phyloP scores from a whole-genome alignment of 2,113 vertebrate species.

The Microtus richardsoni region DNA sequence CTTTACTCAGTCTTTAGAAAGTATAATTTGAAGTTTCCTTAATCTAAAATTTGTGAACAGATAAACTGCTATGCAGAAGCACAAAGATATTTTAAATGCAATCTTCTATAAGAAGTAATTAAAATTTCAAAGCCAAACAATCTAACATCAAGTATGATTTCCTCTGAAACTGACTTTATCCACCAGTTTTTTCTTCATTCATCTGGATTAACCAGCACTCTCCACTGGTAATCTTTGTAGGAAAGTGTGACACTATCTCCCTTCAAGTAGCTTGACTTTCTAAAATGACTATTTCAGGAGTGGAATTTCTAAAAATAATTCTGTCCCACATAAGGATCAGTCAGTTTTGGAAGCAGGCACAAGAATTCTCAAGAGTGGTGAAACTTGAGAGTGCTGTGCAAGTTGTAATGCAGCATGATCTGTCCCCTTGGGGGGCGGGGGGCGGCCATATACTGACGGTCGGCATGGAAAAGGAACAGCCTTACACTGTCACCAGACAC shows the following conservation, averaged over 20 bases:
- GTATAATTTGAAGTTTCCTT: conserved; percentile 81
- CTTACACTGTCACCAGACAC: conserved; percentile 79
- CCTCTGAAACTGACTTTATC: conserved; percentile 59
- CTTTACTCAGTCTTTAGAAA: conserved; percentile 63
- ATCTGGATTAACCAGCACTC: conserved; percentile 65
- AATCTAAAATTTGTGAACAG: conserved; percentile 80
- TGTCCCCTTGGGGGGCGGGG: conserved; percentile 33
- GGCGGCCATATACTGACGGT: conserved; percentile 49
- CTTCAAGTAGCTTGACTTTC: conserved; percentile 36
- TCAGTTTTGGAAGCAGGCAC: conserved; percentile 58
- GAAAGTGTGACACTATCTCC: conserved; percentile 72
- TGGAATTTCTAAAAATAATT: conserved; percentile 68
- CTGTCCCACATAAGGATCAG: conserved; percentile 35
- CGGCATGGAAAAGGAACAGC: conserved; percentile 70
- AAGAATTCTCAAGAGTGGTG: conserved; percentile 54
- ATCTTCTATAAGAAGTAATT: conserved; percentile 84
- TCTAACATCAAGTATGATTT: conserved; percentile 73
- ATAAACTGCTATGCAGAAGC: conserved; percentile 83
- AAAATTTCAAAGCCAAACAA: conserved; percentile 82
- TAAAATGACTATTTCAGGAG: conserved; percentile 41
- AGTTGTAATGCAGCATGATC: conserved; percentile 67
- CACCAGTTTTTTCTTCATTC: conserved; percentile 49
- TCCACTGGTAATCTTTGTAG: conserved; percentile 65
- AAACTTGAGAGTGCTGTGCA: conserved; percentile 33
- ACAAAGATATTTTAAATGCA: conserved; percentile 72